phyloP scores from a whole-genome alignment of 2,797 vertebrate species.

The Periparus ater region DNA sequence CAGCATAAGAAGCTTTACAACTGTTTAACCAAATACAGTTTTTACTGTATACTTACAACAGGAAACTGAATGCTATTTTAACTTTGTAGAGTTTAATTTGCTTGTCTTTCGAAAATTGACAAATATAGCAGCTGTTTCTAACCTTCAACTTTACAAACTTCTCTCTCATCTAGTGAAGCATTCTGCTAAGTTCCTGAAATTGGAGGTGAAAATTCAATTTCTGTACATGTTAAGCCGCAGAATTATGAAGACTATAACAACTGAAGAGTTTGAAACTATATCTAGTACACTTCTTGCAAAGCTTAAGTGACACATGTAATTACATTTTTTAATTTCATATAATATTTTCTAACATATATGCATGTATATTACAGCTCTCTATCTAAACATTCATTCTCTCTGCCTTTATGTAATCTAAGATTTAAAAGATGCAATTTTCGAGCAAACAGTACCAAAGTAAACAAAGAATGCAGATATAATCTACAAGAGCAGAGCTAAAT shows the following conservation, averaged over 20 bases:
- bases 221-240: constrained; percentile 13
- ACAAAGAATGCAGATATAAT: background rate
- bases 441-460: background rate
- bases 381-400: background rate
- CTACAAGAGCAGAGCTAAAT: background rate
- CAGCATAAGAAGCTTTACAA: constrained; percentile 44
- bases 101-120: constrained; percentile 43
- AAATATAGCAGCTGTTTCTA: constrained; percentile 51
- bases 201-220: constrained; percentile 34
- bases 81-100: constrained; percentile 32
- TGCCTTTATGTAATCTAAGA: background rate
- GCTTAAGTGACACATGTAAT: background rate
- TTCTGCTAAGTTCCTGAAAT: constrained; percentile 30
- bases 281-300: constrained; percentile 9
- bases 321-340: background rate
- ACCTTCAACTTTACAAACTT: constrained; percentile 53
- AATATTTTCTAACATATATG: background rate
- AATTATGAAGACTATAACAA: background rate
- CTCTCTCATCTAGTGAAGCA: constrained; percentile 30
- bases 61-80: constrained; percentile 36
- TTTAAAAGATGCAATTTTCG: background rate
- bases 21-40: constrained; percentile 64
- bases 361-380: background rate
- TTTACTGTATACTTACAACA: constrained; percentile 3
- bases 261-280: constrained; percentile 11